Evolutionary conservation across 2,888 invertebrate genomes (phyloP), one percentile per base, ranked within the genome.

Genomic region (Bruchidius siliquastri): DNA sequence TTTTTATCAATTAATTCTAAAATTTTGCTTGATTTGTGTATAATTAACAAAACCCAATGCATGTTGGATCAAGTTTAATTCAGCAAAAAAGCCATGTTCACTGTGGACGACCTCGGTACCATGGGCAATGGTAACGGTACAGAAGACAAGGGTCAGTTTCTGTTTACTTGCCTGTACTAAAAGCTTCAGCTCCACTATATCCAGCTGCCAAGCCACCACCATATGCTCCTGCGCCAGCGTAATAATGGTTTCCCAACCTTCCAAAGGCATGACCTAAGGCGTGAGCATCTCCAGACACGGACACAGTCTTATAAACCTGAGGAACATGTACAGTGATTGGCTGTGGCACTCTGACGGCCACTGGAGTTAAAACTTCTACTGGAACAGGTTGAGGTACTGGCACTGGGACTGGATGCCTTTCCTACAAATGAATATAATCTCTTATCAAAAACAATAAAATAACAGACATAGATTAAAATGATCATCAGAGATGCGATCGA

Each of bases 371-470:
- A 21, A 82, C 81, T 21, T 79, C 77, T 4, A 82, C 82, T 22
- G 80, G 79, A 68, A 77, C 77, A 22, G 83, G 81, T 74, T 82
- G 79, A 13, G 81, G 78, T 72, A 81, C 81, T 26, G 77, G 75
- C 22, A 82, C 81, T 71, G 77, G 75, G 1, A 82, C 79, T 68
- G 79, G 75, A 21, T 78, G 74, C n/a, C 67, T 68, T 68, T 68
- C 71, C 71, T 73, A 20, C 0, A 71, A 67, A 21, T 0, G 67
- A 70, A 20, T 22, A 22, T 21, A 4, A 26, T 26, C 2, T 26
- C 26, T 66, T 20, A 13, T 22, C 49, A 8, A n/a, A 8, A n/a
- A n/a, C n/a, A n/a, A n/a, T n/a, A n/a, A n/a, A n/a, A n/a, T n/a
- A n/a, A n/a, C n/a, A n/a, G n/a, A n/a, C n/a, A n/a, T n/a, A n/a